Evolutionary conservation across 23 tunicate species (phyloP).

Genomic region (Clavelina lepadiformis): DNA sequence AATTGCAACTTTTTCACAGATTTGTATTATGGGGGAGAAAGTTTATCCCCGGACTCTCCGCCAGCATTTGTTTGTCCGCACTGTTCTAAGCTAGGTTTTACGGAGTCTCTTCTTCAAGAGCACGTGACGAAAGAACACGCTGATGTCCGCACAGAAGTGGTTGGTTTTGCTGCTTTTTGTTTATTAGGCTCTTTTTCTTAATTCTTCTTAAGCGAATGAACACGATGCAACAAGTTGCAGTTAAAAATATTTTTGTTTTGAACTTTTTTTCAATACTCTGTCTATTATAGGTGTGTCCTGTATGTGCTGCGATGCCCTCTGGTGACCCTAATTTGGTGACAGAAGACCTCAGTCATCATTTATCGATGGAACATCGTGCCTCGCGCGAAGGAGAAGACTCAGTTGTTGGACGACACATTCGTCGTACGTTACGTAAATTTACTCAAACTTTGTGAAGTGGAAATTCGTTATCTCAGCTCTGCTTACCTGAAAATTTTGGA

Average conservation of each 20-base stretch:
- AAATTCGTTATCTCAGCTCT: no score
- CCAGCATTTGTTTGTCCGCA: constrained; percentile 74
- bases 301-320: constrained; percentile 80
- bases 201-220: neutral
- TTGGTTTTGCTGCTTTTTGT: constrained; percentile 25
- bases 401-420: constrained; percentile 50
- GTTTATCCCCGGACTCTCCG: constrained; percentile 51
- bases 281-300: constrained; percentile 67
- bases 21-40: constrained; percentile 76
- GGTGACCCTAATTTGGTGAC: constrained; percentile 88
- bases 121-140: constrained; percentile 76
- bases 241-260: no score
- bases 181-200: neutral
- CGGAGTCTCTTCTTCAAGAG: constrained; percentile 54
- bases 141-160: constrained; percentile 50
- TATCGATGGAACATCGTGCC: constrained; percentile 48
- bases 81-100: constrained; percentile 63
- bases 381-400: constrained; percentile 38
- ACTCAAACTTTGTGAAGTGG: no score
- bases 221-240: no score
- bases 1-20: constrained; percentile 29
- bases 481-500: no score
- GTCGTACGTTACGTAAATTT: constrained; percentile 61
- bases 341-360: constrained; percentile 61
- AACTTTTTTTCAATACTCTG: constrained; percentile 1